These are phyloP conservation scores for Agonopterix arenella DNA, from an alignment of 2,888 invertebrate species.

Conservation along the genomic window DNA sequence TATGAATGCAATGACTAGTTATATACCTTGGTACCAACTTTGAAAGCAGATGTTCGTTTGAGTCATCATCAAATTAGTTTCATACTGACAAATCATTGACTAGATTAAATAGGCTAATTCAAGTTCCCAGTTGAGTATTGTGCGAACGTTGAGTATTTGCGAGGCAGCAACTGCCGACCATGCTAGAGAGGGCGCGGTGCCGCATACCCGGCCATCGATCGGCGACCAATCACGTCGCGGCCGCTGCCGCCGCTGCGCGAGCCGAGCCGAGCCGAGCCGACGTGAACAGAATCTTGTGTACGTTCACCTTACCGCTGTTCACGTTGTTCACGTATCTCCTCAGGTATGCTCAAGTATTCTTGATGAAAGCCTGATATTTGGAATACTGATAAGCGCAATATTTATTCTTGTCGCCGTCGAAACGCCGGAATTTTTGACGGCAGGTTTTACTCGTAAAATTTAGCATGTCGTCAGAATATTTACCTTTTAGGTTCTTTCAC, in stretches of 20 bases:
- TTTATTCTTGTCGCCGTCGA: constrained; percentile 2
- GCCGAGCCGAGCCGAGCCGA: constrained; percentile 5
- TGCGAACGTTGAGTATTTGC: too few species aligned
- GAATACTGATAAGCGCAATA: constrained; percentile 18
- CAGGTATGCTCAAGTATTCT: constrained; percentile 5
- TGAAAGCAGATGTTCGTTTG: too few species aligned
- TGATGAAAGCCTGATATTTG: constrained; percentile 12
- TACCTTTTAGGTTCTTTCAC: too few species aligned
- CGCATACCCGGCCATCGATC: constrained; percentile 8
- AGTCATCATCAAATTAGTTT: too few species aligned
- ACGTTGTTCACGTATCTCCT: neutral
- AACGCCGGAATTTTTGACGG: neutral
- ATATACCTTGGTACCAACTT: too few species aligned
- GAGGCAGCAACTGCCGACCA: too few species aligned
- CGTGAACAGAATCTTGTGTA: constrained; percentile 7
- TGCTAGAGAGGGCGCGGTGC: neutral
- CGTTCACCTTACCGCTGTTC: neutral
- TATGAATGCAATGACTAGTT: too few species aligned
- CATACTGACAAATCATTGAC: too few species aligned
- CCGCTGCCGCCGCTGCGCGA: neutral
- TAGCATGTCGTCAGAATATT: neutral
- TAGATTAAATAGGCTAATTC: too few species aligned
- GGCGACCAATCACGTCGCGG: constrained; percentile 8
- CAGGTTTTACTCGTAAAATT: neutral
- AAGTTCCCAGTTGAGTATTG: too few species aligned